These are phyloP conservation scores for Dusona sp. DNA, from an alignment of 2,888 invertebrate genomes.

Conservation along the genomic window DNA sequence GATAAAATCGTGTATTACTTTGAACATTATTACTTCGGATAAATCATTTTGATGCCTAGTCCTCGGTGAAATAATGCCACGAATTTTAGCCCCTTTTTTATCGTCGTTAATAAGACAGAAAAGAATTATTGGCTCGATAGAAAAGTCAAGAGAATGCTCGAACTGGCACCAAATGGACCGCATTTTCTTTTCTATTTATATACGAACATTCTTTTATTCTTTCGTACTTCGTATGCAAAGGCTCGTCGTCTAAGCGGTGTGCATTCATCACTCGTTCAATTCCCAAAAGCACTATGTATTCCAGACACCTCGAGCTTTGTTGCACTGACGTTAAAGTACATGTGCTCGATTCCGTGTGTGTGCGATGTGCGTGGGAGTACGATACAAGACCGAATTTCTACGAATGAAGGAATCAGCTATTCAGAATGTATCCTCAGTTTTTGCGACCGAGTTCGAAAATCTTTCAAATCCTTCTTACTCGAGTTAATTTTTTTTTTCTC, in stretches of 20 bases:
- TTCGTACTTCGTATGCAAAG: slow-evolving; percentile 61
- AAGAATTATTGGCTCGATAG: background rate
- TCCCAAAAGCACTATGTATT: slow-evolving; percentile 63
- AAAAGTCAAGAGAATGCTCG: background rate
- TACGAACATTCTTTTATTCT: slow-evolving; percentile 39
- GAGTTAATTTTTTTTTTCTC: background rate
- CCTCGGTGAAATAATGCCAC: background rate
- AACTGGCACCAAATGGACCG: background rate
- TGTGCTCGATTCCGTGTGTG: slow-evolving; percentile 6
- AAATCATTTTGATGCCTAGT: background rate
- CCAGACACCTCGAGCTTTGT: slow-evolving; percentile 41
- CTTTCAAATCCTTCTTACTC: background rate
- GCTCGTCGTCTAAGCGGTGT: slow-evolving; percentile 55
- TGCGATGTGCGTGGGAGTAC: background rate
- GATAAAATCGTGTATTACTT: background rate
- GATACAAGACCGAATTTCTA: slow-evolving; percentile 35
- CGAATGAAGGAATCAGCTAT: slow-evolving; percentile 29
- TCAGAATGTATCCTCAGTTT: slow-evolving; percentile 32
- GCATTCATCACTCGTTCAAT: slow-evolving; percentile 63
- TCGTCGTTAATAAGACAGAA: background rate
- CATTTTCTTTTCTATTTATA: slow-evolving; percentile 21
- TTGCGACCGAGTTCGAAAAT: slow-evolving; percentile 38
- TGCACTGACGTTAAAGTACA: slow-evolving; percentile 19
- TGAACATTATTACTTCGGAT: background rate
- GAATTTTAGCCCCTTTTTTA: background rate